Evolutionary conservation across 2,797 vertebrate genomes (phyloP).

Genomic region (Pampus argenteus): DNA sequence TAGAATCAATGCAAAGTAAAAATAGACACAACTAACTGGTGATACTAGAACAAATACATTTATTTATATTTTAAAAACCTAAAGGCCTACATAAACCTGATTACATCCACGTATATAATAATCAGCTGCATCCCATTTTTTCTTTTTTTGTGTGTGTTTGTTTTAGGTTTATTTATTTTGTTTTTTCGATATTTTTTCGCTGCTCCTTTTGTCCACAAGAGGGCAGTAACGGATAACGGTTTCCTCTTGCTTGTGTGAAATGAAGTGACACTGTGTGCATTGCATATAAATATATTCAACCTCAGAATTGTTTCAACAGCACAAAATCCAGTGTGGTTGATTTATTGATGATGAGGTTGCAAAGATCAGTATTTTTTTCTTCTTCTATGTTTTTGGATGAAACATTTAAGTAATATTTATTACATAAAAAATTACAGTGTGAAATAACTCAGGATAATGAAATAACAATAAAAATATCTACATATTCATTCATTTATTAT

Average conservation of each 20-base stretch:
- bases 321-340: neutral
- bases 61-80: no score
- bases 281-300: neutral
- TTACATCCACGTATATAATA: no score
- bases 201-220: slow-evolving; percentile 59
- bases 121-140: no score
- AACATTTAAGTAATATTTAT: neutral
- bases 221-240: slow-evolving; percentile 54
- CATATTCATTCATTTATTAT: neutral
- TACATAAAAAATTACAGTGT: neutral
- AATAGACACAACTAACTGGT: no score
- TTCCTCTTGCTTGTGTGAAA: neutral
- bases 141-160: no score
- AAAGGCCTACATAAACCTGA: no score
- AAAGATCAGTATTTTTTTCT: neutral
- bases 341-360: neutral
- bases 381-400: neutral
- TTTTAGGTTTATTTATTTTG: no score
- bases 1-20: no score
- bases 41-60: no score
- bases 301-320: neutral
- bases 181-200: no score
- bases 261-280: neutral
- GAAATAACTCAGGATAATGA: neutral
- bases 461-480: neutral